Evolutionary conservation across 2,888 invertebrate genomes (phyloP).

Genomic region (Morpho helenor): DNA sequence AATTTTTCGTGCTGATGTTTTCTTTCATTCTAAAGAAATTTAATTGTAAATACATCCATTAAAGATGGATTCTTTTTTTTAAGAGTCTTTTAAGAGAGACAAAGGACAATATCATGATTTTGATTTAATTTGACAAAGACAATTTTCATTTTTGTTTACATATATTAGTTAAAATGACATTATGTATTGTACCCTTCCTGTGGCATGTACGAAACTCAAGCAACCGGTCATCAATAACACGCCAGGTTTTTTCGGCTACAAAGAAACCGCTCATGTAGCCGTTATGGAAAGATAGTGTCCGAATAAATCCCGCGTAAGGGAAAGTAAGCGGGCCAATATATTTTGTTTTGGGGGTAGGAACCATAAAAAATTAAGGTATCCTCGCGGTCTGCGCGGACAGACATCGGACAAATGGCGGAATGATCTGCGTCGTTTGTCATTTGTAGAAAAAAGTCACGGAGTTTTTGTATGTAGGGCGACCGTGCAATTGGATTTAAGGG

Average conservation of each 20-base stretch:
- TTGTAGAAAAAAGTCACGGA: slow-evolving; percentile 37
- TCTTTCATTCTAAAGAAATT: too few species aligned
- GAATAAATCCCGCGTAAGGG: slow-evolving; percentile 41
- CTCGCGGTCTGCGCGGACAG: slow-evolving; percentile 33
- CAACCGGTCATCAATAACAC: too few species aligned
- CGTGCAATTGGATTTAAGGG: background rate
- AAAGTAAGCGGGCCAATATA: slow-evolving; percentile 48
- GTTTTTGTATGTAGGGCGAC: slow-evolving; percentile 16
- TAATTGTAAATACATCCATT: too few species aligned
- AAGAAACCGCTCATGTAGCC: slow-evolving; percentile 8
- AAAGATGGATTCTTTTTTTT: too few species aligned
- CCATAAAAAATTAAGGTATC: slow-evolving; percentile 55
- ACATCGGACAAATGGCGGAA: slow-evolving; percentile 45
- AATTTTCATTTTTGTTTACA: too few species aligned
- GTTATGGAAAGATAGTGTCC: slow-evolving; percentile 7
- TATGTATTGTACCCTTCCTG: too few species aligned
- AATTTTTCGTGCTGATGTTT: too few species aligned
- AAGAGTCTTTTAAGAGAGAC: too few species aligned
- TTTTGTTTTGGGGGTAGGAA: slow-evolving; percentile 57
- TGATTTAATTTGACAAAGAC: too few species aligned
- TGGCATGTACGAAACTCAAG: too few species aligned
- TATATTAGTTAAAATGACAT: too few species aligned
- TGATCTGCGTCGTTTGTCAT: slow-evolving; percentile 56
- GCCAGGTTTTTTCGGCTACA: background rate
- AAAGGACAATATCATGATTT: too few species aligned